Evolutionary conservation across 2,888 invertebrate species (phyloP).

Genomic region (Lamproptera curius): DNA sequence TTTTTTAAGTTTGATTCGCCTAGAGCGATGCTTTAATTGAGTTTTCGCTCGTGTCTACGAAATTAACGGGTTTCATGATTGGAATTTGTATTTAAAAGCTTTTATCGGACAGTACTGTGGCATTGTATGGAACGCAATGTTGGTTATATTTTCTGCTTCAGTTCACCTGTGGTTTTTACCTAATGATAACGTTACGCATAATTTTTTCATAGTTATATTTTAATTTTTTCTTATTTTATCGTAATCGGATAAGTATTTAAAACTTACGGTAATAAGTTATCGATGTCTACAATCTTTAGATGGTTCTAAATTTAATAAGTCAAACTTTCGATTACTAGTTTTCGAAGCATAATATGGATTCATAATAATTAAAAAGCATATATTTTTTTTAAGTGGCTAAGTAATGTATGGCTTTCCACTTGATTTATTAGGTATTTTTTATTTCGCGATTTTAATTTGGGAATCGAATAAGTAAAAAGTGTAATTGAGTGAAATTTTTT

Average conservation of each 20-base stretch:
- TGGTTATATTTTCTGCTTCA: not conserved
- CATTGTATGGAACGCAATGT: not conserved
- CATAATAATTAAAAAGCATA: not conserved
- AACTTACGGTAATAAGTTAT: not conserved
- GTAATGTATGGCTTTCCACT: not conserved
- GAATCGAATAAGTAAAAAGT: not conserved
- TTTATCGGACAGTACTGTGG: not conserved
- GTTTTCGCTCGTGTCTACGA: not conserved
- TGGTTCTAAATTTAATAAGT: not conserved
- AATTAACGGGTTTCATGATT: not conserved
- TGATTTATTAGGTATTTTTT: not conserved
- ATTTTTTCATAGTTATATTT: not conserved
- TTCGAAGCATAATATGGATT: not conserved
- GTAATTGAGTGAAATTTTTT: not conserved
- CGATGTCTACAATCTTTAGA: not conserved
- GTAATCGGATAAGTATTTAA: not conserved
- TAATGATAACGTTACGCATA: not conserved
- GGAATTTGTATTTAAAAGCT: not conserved
- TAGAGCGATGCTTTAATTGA: constrained; percentile 9
- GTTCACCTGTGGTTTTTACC: not conserved
- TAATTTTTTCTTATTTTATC: not conserved
- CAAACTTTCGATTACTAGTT: not conserved
- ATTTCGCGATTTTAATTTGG: not conserved
- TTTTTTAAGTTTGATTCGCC: constrained; percentile 40
- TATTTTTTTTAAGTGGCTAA: not conserved